Percentiles rank a stretch among this genome's conserved stretches.
Evolutionary conservation across 2,113 vertebrate genomes (phyloP).

Genomic region (Corythoichthys intestinalis): DNA sequence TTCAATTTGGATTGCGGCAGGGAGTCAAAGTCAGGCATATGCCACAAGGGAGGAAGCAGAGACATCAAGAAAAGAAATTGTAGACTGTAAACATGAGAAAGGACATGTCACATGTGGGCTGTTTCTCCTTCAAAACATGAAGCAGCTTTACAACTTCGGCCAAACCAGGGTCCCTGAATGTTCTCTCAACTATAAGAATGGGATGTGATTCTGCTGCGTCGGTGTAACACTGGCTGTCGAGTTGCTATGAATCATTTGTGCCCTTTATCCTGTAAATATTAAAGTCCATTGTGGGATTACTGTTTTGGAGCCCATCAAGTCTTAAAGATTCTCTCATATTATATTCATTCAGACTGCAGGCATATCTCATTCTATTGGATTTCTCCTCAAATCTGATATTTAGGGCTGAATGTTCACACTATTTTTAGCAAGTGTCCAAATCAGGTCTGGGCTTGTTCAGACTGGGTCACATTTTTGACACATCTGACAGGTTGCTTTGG

Average conservation of each 20-base stretch:
- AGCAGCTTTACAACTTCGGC: not conserved
- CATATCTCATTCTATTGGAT: too few relatives aligned
- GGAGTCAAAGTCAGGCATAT: not conserved
- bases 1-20: conserved; percentile 3
- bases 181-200: not conserved
- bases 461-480: too few relatives aligned
- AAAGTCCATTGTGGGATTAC: not conserved
- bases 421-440: too few relatives aligned
- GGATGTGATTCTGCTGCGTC: not conserved
- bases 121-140: not conserved
- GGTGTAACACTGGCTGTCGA: not conserved
- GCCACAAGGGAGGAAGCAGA: not conserved
- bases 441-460: too few relatives aligned
- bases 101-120: not conserved
- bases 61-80: not conserved
- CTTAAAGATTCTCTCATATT: not conserved
- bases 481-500: too few relatives aligned
- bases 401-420: too few relatives aligned
- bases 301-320: not conserved
- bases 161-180: not conserved
- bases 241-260: not conserved
- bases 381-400: too few relatives aligned
- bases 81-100: not conserved
- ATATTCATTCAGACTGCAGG: not conserved
- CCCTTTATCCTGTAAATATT: not conserved